Evolutionary conservation across 2,113 vertebrate genomes (phyloP).

Genomic region (Pelobates fuscus): DNA sequence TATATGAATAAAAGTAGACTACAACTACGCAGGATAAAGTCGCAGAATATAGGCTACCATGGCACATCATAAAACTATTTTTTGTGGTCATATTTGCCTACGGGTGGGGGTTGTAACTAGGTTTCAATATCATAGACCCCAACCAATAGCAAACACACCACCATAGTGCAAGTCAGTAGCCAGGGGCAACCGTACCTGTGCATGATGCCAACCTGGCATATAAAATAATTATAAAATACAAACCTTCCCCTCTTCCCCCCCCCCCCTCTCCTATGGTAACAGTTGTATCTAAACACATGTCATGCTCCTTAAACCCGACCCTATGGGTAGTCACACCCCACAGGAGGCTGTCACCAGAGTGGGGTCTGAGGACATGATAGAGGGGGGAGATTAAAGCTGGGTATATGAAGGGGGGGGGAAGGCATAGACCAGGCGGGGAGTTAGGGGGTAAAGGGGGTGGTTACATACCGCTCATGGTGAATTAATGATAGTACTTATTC

Average conservation of each 20-base stretch:
- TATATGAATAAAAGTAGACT: too few relatives aligned
- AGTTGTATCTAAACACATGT: slow-evolving; percentile 13
- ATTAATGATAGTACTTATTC: slow-evolving; percentile 74
- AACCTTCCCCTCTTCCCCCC: not conserved
- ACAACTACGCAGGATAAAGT: too few relatives aligned
- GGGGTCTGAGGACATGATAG: slow-evolving; percentile 62
- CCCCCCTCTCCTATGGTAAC: not conserved
- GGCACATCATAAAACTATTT: too few relatives aligned
- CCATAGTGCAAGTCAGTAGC: too few relatives aligned
- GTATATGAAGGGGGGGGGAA: slow-evolving; percentile 58
- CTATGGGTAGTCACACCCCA: slow-evolving; percentile 30
- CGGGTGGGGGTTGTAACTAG: too few relatives aligned
- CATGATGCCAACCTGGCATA: too few relatives aligned
- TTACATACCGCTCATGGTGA: slow-evolving; percentile 98
- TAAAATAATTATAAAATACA: too few relatives aligned
- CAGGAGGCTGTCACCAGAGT: slow-evolving; percentile 35
- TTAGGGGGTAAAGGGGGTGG: slow-evolving; percentile 66
- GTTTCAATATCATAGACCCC: too few relatives aligned
- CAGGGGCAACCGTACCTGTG: too few relatives aligned
- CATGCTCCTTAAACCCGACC: slow-evolving; percentile 9
- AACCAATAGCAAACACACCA: too few relatives aligned
- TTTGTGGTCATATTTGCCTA: too few relatives aligned
- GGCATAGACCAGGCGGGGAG: slow-evolving; percentile 58
- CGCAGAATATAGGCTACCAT: too few relatives aligned
- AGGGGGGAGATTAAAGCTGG: slow-evolving; percentile 39